Evolutionary conservation across 2,113 vertebrate genomes (phyloP).

Genomic region (Xiphias gladius): DNA sequence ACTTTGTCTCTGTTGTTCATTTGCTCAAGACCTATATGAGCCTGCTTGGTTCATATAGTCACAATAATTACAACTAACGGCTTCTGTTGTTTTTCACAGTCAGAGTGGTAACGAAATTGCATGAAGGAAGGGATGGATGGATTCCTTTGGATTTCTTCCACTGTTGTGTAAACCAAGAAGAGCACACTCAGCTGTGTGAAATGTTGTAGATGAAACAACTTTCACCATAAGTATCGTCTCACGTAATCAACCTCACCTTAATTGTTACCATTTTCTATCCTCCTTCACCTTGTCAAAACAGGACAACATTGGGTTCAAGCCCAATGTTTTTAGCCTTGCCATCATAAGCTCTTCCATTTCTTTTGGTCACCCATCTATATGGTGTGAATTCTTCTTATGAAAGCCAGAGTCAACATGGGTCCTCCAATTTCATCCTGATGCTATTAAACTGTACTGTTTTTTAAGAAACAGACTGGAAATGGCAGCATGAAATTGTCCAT

Average conservation of each 20-base stretch:
- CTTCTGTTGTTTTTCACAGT: neutral
- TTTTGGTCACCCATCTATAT: neutral
- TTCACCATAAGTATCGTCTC: neutral
- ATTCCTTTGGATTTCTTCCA: neutral
- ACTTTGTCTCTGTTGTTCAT: neutral
- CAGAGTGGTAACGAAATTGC: neutral
- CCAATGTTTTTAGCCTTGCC: neutral
- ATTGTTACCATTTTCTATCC: neutral
- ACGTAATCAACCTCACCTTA: neutral
- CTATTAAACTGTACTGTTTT: neutral
- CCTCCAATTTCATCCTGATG: neutral
- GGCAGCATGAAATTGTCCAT: conserved; percentile 3
- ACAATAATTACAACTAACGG: no score
- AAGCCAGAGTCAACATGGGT: neutral
- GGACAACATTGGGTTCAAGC: neutral
- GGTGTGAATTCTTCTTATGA: neutral
- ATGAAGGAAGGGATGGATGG: no score
- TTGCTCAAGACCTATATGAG: neutral
- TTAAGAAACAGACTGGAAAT: neutral
- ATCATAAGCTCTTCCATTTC: neutral
- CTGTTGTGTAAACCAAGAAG: neutral
- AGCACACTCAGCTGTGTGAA: neutral
- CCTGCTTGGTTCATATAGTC: no score
- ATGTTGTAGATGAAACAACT: neutral
- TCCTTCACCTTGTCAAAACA: neutral